Base-by-base conservation (phyloP, 2,797 vertebrate species). In the Momotus momota region DNA sequence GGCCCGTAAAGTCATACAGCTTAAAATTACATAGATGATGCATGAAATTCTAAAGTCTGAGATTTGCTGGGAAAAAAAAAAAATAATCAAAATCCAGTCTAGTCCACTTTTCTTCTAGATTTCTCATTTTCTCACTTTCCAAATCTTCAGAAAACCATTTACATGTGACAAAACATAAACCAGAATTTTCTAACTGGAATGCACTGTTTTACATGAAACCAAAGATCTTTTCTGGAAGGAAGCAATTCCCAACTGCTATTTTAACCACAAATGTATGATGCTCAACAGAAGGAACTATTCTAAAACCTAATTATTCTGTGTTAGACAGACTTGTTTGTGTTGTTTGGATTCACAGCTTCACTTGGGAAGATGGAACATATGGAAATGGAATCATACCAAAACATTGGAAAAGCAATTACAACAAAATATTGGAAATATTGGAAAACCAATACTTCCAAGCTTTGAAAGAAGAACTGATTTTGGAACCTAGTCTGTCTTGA, bases 381-480 rank as follows among this genome's bases (percentile, higher is more conserved):
- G 8, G 46, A 81, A 94, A 86, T 54, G 4, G 2, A 70, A 22
- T 66, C 62, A 17, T 46, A 82, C 12, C 6, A 77, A 79, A 89
- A 89, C 22, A 62, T 1, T 85, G 26, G 58, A 91, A 89, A 89
- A 81, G 2, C 6, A 74, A 46, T 66, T 40, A 29, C 5, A 71
- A 33, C 31, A 79, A 35, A 35, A 35, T 35, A 35, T 35, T 9
- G 8, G 15, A 35, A 35, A 35, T 35, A 35, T 35, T 9, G 8
- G 15, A 49, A 94, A 81, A 62, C 2, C 5, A 75, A 20, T 33
- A 6, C 13, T 82, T 85, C 35, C 51, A 87, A 55, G 10, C 12
- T 80, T 85, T 90, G 51, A 86, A 86, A n/a, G 27, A 6, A 73
- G 40, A 46, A 80, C 3, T 48, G 48, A 54, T 81, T 85, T 88